phyloP scores from a whole-genome alignment of 1,140 invertebrate species.

The honey bee (Apis mellifera) region DNA sequence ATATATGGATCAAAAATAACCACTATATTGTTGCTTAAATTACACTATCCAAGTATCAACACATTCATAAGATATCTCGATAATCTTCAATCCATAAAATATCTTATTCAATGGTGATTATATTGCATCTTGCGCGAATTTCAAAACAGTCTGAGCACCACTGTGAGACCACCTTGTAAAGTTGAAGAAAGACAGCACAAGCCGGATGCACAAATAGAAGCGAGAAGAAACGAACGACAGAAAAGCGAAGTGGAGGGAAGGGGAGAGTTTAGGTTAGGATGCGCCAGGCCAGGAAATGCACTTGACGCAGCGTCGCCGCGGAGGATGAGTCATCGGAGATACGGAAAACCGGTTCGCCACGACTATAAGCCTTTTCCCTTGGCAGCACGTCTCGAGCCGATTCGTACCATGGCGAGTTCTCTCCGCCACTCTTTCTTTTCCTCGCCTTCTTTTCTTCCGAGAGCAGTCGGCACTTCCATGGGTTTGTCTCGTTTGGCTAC shows the following conservation, averaged over 20 bases:
- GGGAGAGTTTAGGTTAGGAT: slow-evolving; percentile 66
- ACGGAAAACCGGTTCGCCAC: slow-evolving; percentile 79
- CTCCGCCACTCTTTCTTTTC: slow-evolving; percentile 26
- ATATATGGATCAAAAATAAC: too few species aligned
- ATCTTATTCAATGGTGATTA: too few species aligned
- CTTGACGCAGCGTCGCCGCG: slow-evolving; percentile 75
- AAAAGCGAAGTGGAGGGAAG: neutral
- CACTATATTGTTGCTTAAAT: too few species aligned
- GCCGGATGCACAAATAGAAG: neutral
- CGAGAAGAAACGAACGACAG: neutral
- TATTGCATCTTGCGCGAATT: neutral
- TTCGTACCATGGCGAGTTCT: slow-evolving; percentile 18
- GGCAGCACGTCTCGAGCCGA: slow-evolving; percentile 1
- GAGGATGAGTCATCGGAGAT: slow-evolving; percentile 79
- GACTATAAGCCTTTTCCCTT: slow-evolving; percentile 53
- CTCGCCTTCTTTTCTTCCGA: slow-evolving; percentile 34
- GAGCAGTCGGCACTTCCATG: slow-evolving; percentile 58
- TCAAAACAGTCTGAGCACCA: slow-evolving; percentile 55
- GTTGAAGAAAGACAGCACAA: slow-evolving; percentile 5
- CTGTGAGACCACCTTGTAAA: slow-evolving; percentile 51
- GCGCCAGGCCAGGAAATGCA: slow-evolving; percentile 79
- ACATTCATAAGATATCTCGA: too few species aligned
- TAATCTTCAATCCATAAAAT: too few species aligned
- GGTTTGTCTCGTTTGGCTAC: slow-evolving; percentile 2
- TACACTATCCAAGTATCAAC: too few species aligned